Percentiles rank a stretch among this genome's conserved stretches.
Conservation (phyloP, 1,140 invertebrate genomes). For the Magallana gigas region DNA sequence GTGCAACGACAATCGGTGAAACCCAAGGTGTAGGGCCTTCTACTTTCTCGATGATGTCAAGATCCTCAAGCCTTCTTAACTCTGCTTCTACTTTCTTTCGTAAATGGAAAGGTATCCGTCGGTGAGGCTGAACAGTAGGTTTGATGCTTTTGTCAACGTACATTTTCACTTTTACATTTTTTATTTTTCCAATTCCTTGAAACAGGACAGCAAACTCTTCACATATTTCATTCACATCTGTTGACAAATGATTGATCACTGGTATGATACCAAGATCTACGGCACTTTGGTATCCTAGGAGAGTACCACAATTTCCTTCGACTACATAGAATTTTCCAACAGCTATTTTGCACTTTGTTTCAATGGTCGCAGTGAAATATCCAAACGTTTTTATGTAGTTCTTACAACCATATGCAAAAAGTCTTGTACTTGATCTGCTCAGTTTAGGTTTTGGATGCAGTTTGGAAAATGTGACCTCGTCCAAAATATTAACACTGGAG, state of each 20-base stretch:
- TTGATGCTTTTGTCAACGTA: constrained; percentile 55
- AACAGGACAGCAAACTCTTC: constrained; percentile 42
- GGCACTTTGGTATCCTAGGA: constrained; percentile 38
- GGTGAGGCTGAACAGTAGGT: constrained; percentile 47
- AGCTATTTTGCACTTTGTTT: constrained; percentile 10
- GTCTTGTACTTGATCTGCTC: neutral
- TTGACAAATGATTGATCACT: neutral
- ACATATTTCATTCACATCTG: neutral
- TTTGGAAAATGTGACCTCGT: neutral
- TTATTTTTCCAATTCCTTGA: constrained; percentile 59
- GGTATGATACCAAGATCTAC: constrained; percentile 31
- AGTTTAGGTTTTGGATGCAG: constrained; percentile 37
- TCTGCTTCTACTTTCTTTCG: constrained; percentile 52
- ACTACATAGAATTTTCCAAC: constrained; percentile 36
- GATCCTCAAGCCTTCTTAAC: constrained; percentile 44
- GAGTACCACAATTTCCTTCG: neutral
- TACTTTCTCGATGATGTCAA: constrained; percentile 65
- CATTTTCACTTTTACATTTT: constrained; percentile 56
- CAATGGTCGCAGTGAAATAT: constrained; percentile 28
- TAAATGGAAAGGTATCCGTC: constrained; percentile 53
- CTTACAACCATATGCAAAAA: constrained; percentile 38
- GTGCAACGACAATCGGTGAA: constrained; percentile 60
- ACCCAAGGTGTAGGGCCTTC: constrained; percentile 68
- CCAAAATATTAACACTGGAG: constrained; percentile 27
- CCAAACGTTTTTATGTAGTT: neutral